Conservation (phyloP, 2,888 invertebrate genomes). For the Beris chalybata region DNA sequence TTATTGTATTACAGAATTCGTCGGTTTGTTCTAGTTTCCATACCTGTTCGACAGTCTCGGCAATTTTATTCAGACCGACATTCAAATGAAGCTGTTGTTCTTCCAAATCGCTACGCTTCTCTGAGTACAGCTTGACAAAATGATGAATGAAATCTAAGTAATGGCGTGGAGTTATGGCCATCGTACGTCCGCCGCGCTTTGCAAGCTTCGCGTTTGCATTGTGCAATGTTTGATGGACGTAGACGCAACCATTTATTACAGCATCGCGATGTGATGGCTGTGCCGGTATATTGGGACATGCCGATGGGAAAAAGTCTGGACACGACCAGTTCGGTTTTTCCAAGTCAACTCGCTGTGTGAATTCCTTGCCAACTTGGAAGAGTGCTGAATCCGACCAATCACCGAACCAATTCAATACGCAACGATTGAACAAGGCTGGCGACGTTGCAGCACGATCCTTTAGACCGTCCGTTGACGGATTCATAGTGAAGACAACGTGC, state of each 20-base stretch:
- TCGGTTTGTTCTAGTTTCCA: neutral
- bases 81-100: constrained; percentile 98
- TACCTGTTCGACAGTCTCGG: constrained; percentile 94
- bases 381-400: constrained; percentile 98
- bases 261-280: constrained; percentile 88
- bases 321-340: constrained; percentile 83
- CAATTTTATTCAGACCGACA: constrained; percentile 97
- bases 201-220: constrained; percentile 88
- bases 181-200: constrained; percentile 91
- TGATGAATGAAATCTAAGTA: constrained; percentile 99
- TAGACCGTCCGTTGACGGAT: constrained; percentile 96
- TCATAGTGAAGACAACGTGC: constrained; percentile 99
- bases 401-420: constrained; percentile 99
- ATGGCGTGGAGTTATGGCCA: constrained; percentile 97
- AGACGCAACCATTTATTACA: constrained; percentile 98
- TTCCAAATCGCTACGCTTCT: constrained; percentile 96
- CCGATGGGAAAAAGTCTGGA: constrained; percentile 89
- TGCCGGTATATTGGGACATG: constrained; percentile 74
- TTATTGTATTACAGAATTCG: neutral
- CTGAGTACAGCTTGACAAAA: constrained; percentile 95
- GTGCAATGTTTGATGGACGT: constrained; percentile 96
- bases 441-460: constrained; percentile 99
- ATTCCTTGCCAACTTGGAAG: constrained; percentile 95
- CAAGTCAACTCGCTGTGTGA: constrained; percentile 92
- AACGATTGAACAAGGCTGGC: constrained; percentile 97